These are phyloP conservation scores for Arge pagana DNA, from an alignment of 2,888 invertebrate species.

Conservation along the genomic window DNA sequence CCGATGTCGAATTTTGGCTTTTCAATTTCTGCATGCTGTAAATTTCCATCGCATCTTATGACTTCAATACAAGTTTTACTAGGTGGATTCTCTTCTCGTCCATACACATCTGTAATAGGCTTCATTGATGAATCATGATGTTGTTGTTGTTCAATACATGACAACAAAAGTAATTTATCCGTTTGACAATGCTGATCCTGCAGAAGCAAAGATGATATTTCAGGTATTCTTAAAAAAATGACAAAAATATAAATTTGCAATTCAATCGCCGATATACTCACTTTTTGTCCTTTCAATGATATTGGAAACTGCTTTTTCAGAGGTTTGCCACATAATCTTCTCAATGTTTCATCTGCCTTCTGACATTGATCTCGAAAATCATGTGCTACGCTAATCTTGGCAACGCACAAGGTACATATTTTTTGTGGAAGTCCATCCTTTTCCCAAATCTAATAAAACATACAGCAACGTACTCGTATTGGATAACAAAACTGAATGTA, in stretches of 20 bases:
- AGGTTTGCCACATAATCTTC: constrained; percentile 36
- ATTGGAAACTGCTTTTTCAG: not conserved
- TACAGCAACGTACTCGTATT: too few relatives aligned
- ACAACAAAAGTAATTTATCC: constrained; percentile 22
- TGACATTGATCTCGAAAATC: constrained; percentile 46
- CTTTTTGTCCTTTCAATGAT: not conserved
- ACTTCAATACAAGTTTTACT: not conserved
- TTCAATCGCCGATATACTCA: not conserved
- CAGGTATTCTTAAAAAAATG: not conserved
- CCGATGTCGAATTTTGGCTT: constrained; percentile 12
- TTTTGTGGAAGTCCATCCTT: constrained; percentile 45
- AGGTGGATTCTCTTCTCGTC: not conserved
- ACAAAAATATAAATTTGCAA: not conserved
- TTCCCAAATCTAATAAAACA: constrained; percentile 35
- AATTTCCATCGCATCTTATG: too few relatives aligned
- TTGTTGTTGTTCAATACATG: constrained; percentile 5
- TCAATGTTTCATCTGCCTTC: constrained; percentile 39
- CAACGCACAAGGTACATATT: constrained; percentile 42
- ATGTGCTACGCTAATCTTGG: constrained; percentile 40
- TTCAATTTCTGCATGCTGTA: constrained; percentile 4
- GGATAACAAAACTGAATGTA: not conserved
- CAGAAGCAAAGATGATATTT: constrained; percentile 1
- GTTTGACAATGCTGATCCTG: constrained; percentile 42
- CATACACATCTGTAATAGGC: too few relatives aligned
- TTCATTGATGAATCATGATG: too few relatives aligned